Evolutionary conservation across 1,140 invertebrate species (phyloP).

Genomic region (Anoplophora glabripennis): DNA sequence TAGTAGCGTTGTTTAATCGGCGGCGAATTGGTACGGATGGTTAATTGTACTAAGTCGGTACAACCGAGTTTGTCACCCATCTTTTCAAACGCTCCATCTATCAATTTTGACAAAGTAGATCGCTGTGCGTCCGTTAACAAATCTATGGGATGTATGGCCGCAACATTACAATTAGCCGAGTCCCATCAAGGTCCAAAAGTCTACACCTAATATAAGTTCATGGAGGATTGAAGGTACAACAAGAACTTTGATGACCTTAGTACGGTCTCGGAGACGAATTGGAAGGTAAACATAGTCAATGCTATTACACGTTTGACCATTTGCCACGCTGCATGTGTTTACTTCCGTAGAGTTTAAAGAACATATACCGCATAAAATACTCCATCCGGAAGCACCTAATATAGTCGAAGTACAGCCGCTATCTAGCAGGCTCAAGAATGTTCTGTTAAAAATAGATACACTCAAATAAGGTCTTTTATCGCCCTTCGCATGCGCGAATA

Average conservation of each 20-base stretch:
- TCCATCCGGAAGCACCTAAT: neutral
- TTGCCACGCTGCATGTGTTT: neutral
- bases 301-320: neutral
- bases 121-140: neutral
- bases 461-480: conserved; percentile 2
- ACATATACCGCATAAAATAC: neutral
- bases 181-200: conserved; percentile 6
- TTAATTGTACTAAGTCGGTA: conserved; percentile 1
- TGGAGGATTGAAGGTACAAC: neutral
- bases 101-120: neutral
- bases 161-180: neutral
- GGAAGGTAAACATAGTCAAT: neutral
- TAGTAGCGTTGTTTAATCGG: conserved; percentile 13
- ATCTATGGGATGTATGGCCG: neutral
- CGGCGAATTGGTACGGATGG: neutral
- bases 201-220: conserved; percentile 5
- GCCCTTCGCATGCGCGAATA: neutral
- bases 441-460: neutral
- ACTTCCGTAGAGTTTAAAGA: neutral
- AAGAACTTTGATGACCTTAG: neutral
- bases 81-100: neutral
- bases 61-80: conserved; percentile 2
- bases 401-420: neutral
- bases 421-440: neutral
- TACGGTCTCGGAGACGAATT: neutral